These are phyloP conservation scores for Hypotaenidia philippensis DNA, from an alignment of 2,797 vertebrate genomes.

Conservation along the genomic window DNA sequence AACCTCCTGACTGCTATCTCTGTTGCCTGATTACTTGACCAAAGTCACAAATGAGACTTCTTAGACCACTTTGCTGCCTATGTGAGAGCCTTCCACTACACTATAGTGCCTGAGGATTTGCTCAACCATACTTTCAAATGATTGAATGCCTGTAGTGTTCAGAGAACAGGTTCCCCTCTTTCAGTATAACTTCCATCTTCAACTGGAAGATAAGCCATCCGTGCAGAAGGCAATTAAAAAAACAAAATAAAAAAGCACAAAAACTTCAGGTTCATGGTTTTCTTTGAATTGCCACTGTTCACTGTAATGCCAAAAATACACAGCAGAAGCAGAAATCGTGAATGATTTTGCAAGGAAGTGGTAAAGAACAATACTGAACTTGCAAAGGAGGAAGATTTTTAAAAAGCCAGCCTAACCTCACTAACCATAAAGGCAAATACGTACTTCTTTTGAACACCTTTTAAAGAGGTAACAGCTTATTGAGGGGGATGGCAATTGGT, in stretches of 20 bases:
- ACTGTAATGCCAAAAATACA: background rate
- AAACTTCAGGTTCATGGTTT: background rate
- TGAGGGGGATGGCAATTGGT: background rate
- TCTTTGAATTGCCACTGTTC: background rate
- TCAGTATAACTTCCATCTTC: background rate
- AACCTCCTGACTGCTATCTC: background rate
- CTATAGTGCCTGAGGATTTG: background rate
- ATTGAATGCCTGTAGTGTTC: background rate
- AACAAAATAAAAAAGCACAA: background rate
- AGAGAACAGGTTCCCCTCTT: background rate
- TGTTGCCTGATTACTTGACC: background rate
- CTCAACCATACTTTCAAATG: background rate
- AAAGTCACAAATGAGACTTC: background rate
- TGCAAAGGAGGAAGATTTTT: background rate
- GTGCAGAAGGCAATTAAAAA: background rate
- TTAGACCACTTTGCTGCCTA: background rate
- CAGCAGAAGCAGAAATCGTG: background rate
- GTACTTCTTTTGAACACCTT: background rate
- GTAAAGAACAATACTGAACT: background rate
- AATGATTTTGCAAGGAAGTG: slow-evolving; percentile 36
- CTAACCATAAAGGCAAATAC: background rate
- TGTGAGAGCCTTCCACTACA: background rate
- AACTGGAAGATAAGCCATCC: background rate
- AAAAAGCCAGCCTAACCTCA: slow-evolving; percentile 1
- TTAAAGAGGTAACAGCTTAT: background rate